A percentile compares a stretch with the other conserved stretches of the same genome.
Evolutionary conservation across 2,113 vertebrate genomes (phyloP).

Genomic region (Larimichthys polyactis): DNA sequence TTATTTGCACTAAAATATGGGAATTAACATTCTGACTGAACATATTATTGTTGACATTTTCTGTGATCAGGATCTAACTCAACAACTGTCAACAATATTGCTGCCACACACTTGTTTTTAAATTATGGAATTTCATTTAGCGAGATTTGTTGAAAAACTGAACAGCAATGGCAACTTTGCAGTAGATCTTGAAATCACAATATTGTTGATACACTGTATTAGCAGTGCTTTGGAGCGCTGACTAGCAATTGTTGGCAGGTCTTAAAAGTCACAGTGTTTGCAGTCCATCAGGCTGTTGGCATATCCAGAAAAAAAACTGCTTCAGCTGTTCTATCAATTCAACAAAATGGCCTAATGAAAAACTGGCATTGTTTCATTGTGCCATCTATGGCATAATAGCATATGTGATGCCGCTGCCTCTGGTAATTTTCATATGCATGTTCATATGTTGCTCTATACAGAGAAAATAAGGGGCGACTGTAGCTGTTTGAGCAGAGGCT

Average conservation of each 20-base stretch:
- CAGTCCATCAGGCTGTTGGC: constrained; percentile 75
- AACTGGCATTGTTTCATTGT: constrained; percentile 75
- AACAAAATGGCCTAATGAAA: constrained; percentile 74
- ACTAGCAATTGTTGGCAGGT: constrained; percentile 76
- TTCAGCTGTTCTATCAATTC: constrained; percentile 76
- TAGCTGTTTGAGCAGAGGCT: constrained; percentile 84
- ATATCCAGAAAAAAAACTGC: constrained; percentile 54
- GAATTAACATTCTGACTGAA: constrained; percentile 31
- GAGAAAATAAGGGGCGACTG: constrained; percentile 75
- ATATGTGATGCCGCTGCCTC: constrained; percentile 79
- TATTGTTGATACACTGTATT: constrained; percentile 14
- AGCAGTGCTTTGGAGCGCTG: constrained; percentile 48
- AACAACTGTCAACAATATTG: not conserved
- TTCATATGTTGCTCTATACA: constrained; percentile 81
- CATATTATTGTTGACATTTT: constrained; percentile 37
- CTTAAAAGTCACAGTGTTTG: constrained; percentile 67
- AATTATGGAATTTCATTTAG: not conserved
- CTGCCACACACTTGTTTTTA: constrained; percentile 10
- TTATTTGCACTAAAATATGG: constrained; percentile 39
- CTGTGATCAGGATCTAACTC: constrained; percentile 19
- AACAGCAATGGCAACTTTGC: not conserved
- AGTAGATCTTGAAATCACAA: constrained; percentile 6
- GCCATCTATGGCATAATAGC: constrained; percentile 76
- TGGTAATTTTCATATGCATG: constrained; percentile 82
- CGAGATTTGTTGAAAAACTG: not conserved